phyloP scores from a whole-genome alignment of 2,888 invertebrate genomes.

The Temnothorax rugatulus region DNA sequence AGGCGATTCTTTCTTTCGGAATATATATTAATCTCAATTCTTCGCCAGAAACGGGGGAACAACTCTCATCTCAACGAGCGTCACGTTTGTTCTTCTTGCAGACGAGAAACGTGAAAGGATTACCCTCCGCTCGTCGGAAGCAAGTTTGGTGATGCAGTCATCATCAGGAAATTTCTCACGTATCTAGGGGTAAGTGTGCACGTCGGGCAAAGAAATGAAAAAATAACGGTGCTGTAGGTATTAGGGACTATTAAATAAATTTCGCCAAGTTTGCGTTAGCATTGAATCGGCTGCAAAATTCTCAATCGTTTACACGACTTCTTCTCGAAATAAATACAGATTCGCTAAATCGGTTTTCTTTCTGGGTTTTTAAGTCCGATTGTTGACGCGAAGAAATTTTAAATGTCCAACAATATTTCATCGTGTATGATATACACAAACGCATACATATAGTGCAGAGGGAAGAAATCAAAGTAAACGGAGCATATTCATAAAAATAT shows the following conservation, averaged over 20 bases:
- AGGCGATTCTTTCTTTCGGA: neutral
- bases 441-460: neutral
- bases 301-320: slow-evolving; percentile 17
- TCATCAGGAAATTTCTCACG: slow-evolving; percentile 74
- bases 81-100: slow-evolving; percentile 51
- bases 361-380: neutral
- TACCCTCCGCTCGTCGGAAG: slow-evolving; percentile 40
- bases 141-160: slow-evolving; percentile 22
- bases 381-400: neutral
- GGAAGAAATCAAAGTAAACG: slow-evolving; percentile 14
- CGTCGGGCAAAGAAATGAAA: slow-evolving; percentile 31
- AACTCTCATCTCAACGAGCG: slow-evolving; percentile 11
- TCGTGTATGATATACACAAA: neutral
- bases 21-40: slow-evolving; percentile 48
- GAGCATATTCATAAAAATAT: slow-evolving; percentile 75
- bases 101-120: slow-evolving; percentile 46
- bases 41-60: slow-evolving; percentile 1
- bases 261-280: slow-evolving; percentile 24
- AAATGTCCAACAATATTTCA: neutral
- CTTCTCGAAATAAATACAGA: neutral
- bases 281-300: slow-evolving; percentile 33
- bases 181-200: slow-evolving; percentile 52
- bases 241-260: slow-evolving; percentile 61
- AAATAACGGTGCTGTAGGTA: slow-evolving; percentile 45
- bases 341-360: neutral